Evolutionary conservation across 2,113 vertebrate species (phyloP), one percentile per base, ranked within the genome.

Genomic region (Tamias sibiricus): DNA sequence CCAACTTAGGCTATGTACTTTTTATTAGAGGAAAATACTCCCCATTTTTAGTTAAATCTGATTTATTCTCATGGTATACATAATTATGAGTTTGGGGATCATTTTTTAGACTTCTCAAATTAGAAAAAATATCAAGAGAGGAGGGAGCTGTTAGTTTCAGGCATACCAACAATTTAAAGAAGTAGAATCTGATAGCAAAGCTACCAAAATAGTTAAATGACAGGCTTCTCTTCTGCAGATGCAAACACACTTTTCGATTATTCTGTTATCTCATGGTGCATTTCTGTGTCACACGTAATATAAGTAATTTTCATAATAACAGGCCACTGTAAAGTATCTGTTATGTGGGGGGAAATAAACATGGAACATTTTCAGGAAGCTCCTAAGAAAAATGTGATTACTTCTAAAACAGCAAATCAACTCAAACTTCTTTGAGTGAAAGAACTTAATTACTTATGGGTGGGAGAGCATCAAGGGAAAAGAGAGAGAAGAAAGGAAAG

Each of bases 391-490:
- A 80, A 28, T 22, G 28, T 72, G 17, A 94, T 72, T 87, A 49
- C 40, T 83, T 90, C 17, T 42, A 89, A 86, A 96, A 54, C 76
- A 95, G 37, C 8, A 92, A 94, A 90, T 71, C 0, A 69, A 52
- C 59, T 77, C 26, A 85, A 72, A 62, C 17, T 37, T 90, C 47
- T 87, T 71, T 92, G 35, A 52, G 37, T 66, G 52, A 74, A 68
- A 54, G 32, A 6, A 69, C 20, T 35, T 44, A 47, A 47, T 86
- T 89, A 35, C 10, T 81, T 44, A 54, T 8, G 4, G 3, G 40
- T 72, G 19, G 20, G 85, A n/a, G 22, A 52, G 3, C 8, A 49
- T 32, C 26, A 83, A 85, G 5, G 3, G 6, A 85, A 32, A 2
- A 77, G 87, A 86, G 13, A 37, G 4, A 44, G 13, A 20, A 82